These are phyloP conservation scores for Drosophila mimetica DNA, from an alignment of 2,888 invertebrate genomes.

Conservation along the genomic window DNA sequence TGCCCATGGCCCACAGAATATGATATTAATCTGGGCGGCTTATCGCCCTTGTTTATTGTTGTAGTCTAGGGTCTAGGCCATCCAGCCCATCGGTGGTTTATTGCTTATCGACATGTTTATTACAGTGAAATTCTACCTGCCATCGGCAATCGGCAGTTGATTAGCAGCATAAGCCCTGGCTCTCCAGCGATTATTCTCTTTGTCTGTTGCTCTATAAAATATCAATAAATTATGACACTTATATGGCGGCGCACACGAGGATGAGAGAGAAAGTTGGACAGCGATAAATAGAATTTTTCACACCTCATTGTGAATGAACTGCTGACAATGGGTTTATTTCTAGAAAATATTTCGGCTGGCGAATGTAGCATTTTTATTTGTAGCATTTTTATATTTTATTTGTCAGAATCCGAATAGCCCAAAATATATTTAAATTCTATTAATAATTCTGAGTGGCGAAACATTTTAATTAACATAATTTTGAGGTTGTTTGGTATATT, in stretches of 20 bases:
- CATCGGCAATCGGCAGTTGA: constrained; percentile 55
- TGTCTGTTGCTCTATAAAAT: constrained; percentile 41
- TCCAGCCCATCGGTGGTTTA: constrained; percentile 48
- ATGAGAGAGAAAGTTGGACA: constrained; percentile 24
- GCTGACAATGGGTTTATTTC: constrained; percentile 14
- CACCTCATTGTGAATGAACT: constrained; percentile 45
- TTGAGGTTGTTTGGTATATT: neutral
- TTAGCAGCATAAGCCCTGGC: constrained; percentile 50
- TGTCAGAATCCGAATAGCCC: neutral
- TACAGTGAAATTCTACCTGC: constrained; percentile 38
- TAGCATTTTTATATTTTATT: constrained; percentile 3
- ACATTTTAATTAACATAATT: neutral
- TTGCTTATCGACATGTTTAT: constrained; percentile 63
- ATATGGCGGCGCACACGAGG: constrained; percentile 4
- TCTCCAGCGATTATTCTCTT: constrained; percentile 19
- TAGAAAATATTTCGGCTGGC: neutral
- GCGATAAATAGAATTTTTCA: constrained; percentile 54
- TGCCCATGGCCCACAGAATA: constrained; percentile 30
- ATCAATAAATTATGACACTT: constrained; percentile 56
- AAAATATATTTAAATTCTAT: neutral
- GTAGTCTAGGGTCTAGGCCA: constrained; percentile 3
- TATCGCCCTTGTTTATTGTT: constrained; percentile 61
- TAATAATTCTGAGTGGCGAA: neutral
- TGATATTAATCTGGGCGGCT: constrained; percentile 53
- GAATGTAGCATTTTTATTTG: neutral